Conservation (phyloP, 2,797 vertebrate genomes). For the Megalops cyprinoides region DNA sequence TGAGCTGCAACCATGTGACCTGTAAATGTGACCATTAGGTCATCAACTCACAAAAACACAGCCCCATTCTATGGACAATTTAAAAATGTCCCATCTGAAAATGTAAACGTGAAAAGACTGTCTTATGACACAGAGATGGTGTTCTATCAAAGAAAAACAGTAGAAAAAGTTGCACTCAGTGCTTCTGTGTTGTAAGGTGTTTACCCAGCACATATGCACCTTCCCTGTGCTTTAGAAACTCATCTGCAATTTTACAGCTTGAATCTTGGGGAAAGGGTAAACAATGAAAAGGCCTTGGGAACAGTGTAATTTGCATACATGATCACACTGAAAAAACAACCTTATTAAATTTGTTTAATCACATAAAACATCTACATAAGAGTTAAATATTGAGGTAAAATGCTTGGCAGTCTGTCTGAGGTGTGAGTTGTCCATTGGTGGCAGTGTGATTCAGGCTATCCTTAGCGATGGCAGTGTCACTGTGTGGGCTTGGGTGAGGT, state of each 20-base stretch:
- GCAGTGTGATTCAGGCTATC: background rate
- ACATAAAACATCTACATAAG: background rate
- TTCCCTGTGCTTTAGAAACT: background rate
- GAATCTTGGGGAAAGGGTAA: background rate
- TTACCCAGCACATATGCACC: background rate
- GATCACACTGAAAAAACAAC: background rate
- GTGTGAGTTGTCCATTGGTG: background rate
- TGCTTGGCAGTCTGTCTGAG: background rate
- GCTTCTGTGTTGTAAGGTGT: too few species aligned
- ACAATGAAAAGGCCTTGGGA: too few species aligned
- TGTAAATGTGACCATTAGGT: too few species aligned
- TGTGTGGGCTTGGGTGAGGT: constrained; percentile 33
- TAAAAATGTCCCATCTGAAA: too few species aligned
- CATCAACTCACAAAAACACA: too few species aligned
- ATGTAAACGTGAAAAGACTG: too few species aligned
- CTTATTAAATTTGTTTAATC: background rate
- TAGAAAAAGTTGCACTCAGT: too few species aligned
- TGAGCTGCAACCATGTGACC: too few species aligned
- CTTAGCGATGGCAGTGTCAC: constrained; percentile 23
- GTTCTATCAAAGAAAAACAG: too few species aligned
- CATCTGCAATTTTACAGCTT: background rate
- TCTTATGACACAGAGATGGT: too few species aligned
- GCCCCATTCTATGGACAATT: too few species aligned
- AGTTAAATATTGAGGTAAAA: background rate
- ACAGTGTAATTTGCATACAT: too few species aligned